Percentiles rank a stretch among this genome's conserved stretches.
Conservation (phyloP, 2,888 invertebrate genomes). For the Drosophila hamatofila region DNA sequence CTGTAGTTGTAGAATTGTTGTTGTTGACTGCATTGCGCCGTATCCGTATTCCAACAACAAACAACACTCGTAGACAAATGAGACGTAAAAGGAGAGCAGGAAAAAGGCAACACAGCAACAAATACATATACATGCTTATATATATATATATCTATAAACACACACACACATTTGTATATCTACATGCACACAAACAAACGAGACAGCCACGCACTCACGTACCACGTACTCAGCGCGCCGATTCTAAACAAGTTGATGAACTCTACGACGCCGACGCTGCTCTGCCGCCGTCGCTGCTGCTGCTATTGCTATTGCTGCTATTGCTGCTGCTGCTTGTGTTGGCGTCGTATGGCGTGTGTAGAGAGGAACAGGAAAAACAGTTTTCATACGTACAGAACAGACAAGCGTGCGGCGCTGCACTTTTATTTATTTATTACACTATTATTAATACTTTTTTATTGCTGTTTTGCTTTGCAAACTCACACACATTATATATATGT, state of each 20-base stretch:
- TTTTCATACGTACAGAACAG: slow-evolving; percentile 36
- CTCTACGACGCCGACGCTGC: slow-evolving; percentile 65
- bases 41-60: slow-evolving; percentile 59
- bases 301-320: slow-evolving; percentile 20
- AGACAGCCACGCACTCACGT: slow-evolving; percentile 73
- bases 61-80: slow-evolving; percentile 58
- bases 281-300: slow-evolving; percentile 18
- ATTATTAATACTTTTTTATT: slow-evolving; percentile 62
- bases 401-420: slow-evolving; percentile 41
- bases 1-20: too few species aligned
- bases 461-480: slow-evolving; percentile 51
- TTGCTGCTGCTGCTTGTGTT: slow-evolving; percentile 33
- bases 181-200: slow-evolving; percentile 38
- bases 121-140: slow-evolving; percentile 34
- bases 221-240: slow-evolving; percentile 67
- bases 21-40: slow-evolving; percentile 49
- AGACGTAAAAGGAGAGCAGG: slow-evolving; percentile 54
- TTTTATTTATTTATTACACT: slow-evolving; percentile 47
- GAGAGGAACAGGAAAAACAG: slow-evolving; percentile 57
- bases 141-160: slow-evolving; percentile 21
- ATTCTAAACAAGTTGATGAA: slow-evolving; percentile 83
- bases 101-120: slow-evolving; percentile 41
- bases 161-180: slow-evolving; percentile 27
- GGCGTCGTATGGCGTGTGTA: slow-evolving; percentile 40
- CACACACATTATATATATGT: slow-evolving; percentile 35